phyloP scores from a whole-genome alignment of 2,888 invertebrate species.

The Lepidocyrtinus sp. region DNA sequence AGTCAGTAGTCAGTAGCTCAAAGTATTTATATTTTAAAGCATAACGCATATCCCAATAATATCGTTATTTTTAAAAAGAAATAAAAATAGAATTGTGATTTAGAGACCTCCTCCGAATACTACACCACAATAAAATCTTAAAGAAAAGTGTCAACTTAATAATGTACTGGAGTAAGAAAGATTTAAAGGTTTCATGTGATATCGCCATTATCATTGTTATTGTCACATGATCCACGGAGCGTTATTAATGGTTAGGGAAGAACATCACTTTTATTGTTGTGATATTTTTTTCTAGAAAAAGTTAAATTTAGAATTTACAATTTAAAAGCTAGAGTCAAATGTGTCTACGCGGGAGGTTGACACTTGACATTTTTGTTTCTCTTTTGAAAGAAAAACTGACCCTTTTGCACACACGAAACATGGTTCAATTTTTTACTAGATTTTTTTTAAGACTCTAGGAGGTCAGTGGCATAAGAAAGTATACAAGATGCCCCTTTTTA shows the following conservation, averaged over 20 bases:
- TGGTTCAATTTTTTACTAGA: not conserved
- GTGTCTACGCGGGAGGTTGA: conserved; percentile 43
- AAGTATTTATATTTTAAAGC: conserved; percentile 36
- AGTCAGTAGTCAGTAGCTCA: conserved; percentile 50
- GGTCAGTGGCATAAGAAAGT: not conserved
- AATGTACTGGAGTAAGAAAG: conserved; percentile 34
- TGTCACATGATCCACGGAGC: conserved; percentile 30
- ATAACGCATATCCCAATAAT: not conserved
- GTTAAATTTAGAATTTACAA: not conserved
- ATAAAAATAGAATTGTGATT: not conserved
- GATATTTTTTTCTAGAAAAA: not conserved
- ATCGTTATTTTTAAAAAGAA: not conserved
- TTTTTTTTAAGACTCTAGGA: not conserved
- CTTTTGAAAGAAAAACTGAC: not conserved
- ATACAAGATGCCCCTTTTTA: not conserved
- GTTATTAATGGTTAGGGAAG: conserved; percentile 20
- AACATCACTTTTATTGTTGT: not conserved
- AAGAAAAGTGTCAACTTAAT: conserved; percentile 56
- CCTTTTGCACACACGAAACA: conserved; percentile 19
- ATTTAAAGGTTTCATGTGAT: conserved; percentile 3
- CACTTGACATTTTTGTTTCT: not conserved
- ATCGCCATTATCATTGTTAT: conserved; percentile 34
- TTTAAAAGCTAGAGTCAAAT: not conserved
- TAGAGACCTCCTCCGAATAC: conserved; percentile 25
- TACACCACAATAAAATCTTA: not conserved